These are phyloP conservation scores for Liolophura sinensis DNA, from an alignment of 1,140 invertebrate species.

Conservation along the genomic window DNA sequence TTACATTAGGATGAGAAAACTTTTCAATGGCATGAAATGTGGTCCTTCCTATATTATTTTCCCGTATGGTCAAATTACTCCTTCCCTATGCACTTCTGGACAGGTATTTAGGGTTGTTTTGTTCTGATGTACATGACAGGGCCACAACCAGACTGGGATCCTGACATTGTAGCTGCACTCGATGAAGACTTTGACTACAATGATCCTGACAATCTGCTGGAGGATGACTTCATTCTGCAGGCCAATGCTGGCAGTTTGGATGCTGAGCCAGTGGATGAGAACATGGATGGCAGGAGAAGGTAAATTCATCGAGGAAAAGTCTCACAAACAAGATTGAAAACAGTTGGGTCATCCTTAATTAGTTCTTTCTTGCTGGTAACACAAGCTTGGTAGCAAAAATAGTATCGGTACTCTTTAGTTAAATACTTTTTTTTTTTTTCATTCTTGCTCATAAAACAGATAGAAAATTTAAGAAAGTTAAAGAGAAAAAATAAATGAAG, in stretches of 20 bases:
- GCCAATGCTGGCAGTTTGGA: slow-evolving; percentile 57
- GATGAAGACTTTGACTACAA: slow-evolving; percentile 90
- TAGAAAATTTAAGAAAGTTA: too few species aligned
- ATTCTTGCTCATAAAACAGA: too few species aligned
- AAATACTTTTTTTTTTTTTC: too few species aligned
- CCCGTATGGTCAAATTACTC: too few species aligned
- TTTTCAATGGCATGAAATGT: too few species aligned
- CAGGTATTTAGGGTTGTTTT: neutral
- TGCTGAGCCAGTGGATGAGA: slow-evolving; percentile 58
- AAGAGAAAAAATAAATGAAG: too few species aligned
- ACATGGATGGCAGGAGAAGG: slow-evolving; percentile 11
- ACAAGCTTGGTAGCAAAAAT: too few species aligned
- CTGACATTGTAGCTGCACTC: slow-evolving; percentile 89
- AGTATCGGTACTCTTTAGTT: too few species aligned
- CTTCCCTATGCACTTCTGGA: too few species aligned
- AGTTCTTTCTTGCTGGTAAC: too few species aligned
- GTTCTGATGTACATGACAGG: slow-evolving; percentile 58
- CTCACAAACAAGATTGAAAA: neutral
- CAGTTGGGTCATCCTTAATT: neutral
- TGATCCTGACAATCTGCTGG: slow-evolving; percentile 80
- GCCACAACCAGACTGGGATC: slow-evolving; percentile 81
- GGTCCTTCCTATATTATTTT: too few species aligned
- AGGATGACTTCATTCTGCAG: slow-evolving; percentile 89
- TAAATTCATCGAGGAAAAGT: neutral
- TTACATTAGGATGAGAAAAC: too few species aligned